A percentile compares a stretch with the other conserved stretches of the same genome.
phyloP scores from a whole-genome alignment of 2,888 invertebrate genomes.

The Biston stratarius region DNA sequence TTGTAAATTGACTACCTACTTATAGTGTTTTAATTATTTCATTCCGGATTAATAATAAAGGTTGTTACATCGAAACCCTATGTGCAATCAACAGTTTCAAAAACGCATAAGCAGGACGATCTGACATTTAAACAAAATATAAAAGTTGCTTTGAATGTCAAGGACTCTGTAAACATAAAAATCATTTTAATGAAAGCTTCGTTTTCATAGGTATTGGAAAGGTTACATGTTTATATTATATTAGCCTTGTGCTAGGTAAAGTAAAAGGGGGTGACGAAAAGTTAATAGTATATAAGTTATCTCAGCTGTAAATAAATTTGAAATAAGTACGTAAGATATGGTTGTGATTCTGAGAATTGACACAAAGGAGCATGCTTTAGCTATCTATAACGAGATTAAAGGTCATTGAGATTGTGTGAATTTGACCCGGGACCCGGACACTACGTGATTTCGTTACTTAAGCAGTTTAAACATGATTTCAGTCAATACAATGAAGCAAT shows the following conservation, averaged over 20 bases:
- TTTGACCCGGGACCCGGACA: slow-evolving; percentile 84
- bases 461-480: slow-evolving; percentile 44
- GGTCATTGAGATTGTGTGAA: slow-evolving; percentile 80
- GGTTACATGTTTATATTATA: slow-evolving; percentile 19
- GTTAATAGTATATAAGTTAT: slow-evolving; percentile 46
- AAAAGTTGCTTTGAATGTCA: slow-evolving; percentile 63
- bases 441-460: slow-evolving; percentile 65
- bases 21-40: slow-evolving; percentile 1
- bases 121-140: slow-evolving; percentile 52
- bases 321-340: slow-evolving; percentile 65
- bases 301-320: slow-evolving; percentile 58
- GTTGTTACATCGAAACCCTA: neutral
- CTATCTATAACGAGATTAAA: slow-evolving; percentile 81
- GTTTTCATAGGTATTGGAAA: slow-evolving; percentile 31
- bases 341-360: slow-evolving; percentile 73
- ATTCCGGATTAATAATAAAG: neutral
- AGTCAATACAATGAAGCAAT: slow-evolving; percentile 31
- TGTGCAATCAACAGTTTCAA: slow-evolving; percentile 5
- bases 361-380: slow-evolving; percentile 74
- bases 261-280: slow-evolving; percentile 30
- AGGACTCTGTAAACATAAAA: slow-evolving; percentile 50
- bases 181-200: slow-evolving; percentile 44
- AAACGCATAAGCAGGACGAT: slow-evolving; percentile 28
- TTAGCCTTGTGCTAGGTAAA: neutral
- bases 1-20: neutral